These are phyloP conservation scores for Thysanoteuthis rhombus DNA, from an alignment of 2,888 invertebrate genomes.

Conservation along the genomic window DNA sequence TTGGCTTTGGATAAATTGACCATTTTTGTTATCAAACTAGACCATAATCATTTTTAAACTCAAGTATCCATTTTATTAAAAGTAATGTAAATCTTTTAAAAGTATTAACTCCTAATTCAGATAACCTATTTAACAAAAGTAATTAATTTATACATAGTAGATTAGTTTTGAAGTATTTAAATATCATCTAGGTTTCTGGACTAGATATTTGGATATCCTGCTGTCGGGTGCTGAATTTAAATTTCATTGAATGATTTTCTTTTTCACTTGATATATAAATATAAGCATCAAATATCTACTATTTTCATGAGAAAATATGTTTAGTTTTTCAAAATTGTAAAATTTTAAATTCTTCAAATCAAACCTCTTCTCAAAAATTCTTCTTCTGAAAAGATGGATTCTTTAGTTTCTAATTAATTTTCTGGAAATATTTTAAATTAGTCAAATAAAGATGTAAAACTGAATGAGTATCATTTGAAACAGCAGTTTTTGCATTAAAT, in stretches of 20 bases:
- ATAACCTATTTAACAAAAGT: background rate
- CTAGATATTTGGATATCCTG: background rate
- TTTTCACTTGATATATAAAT: no score
- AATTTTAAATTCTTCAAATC: background rate
- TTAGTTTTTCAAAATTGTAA: no score
- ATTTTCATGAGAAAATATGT: no score
- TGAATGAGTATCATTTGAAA: background rate
- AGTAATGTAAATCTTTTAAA: no score
- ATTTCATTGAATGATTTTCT: no score
- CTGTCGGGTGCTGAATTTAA: no score
- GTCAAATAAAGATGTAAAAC: background rate
- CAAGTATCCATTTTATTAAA: background rate
- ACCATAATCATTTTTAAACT: background rate
- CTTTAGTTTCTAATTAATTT: background rate
- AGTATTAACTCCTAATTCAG: no score
- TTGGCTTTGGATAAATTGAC: background rate
- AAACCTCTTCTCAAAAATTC: background rate
- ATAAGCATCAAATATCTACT: no score
- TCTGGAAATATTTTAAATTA: background rate
- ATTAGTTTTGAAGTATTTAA: background rate
- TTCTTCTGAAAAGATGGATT: background rate
- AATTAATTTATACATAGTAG: background rate
- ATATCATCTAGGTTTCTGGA: background rate
- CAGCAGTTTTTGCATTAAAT: background rate
- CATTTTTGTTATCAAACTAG: no score